These are phyloP conservation scores for Setophaga coronata DNA, from an alignment of 2,113 vertebrate genomes.

Conservation along the genomic window DNA sequence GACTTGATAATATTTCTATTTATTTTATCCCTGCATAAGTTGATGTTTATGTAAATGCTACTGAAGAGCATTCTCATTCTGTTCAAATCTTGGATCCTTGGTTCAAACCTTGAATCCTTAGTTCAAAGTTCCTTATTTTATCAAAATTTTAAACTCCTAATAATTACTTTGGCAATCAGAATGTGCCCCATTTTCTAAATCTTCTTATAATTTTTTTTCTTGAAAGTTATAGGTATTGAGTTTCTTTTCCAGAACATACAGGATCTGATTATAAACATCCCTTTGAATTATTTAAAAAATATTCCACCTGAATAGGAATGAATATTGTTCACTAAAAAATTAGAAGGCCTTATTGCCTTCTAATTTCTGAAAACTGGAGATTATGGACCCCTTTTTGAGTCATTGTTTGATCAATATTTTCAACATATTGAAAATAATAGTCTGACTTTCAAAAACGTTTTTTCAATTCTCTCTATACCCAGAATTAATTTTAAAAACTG, in stretches of 20 bases:
- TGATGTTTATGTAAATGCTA: background rate
- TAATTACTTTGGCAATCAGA: background rate
- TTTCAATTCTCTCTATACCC: background rate
- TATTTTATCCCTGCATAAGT: background rate
- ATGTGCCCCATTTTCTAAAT: background rate
- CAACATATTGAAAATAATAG: background rate
- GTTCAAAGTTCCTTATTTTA: background rate
- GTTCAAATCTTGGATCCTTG: background rate
- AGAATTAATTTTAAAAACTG: background rate
- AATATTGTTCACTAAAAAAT: background rate
- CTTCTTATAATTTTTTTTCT: background rate
- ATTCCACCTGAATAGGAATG: background rate
- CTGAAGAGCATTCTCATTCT: background rate
- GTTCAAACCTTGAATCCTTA: background rate
- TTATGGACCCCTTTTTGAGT: background rate
- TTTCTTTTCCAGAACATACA: background rate
- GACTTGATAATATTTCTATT: background rate
- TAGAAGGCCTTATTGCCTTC: background rate
- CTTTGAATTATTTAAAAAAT: background rate
- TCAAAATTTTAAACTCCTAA: background rate
- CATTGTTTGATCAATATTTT: background rate
- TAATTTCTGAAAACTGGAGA: background rate
- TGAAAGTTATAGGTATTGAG: background rate
- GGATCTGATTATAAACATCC: background rate
- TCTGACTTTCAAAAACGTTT: background rate